Percentiles rank a stretch among this genome's conserved stretches.
phyloP scores from a whole-genome alignment of 2,113 vertebrate species.

The Antigone vipio region DNA sequence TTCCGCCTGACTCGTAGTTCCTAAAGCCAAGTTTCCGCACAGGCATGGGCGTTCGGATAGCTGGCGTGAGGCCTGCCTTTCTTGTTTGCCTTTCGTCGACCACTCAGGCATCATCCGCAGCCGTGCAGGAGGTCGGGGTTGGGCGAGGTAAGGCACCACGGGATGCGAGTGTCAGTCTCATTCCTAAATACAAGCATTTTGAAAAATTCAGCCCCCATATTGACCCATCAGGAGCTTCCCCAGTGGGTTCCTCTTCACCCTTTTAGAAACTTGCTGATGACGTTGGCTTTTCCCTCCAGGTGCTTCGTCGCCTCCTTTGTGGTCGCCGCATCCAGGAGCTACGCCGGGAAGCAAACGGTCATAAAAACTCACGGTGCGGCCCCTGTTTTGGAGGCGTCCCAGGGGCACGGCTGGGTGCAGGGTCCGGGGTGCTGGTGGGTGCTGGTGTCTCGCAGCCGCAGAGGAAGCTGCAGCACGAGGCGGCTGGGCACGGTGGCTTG shows the following conservation, averaged over 20 bases:
- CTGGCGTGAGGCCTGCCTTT: background rate
- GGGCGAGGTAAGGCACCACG: too few relatives aligned
- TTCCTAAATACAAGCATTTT: background rate
- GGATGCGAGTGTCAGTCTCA: background rate
- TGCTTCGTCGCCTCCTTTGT: accelerated
- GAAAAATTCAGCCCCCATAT: background rate
- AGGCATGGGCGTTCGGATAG: background rate
- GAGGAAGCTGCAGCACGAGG: background rate
- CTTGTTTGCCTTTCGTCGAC: background rate
- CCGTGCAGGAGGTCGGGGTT: background rate
- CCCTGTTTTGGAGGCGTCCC: background rate
- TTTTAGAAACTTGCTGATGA: background rate
- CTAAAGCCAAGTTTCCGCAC: too few relatives aligned
- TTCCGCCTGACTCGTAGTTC: background rate
- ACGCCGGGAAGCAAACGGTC: background rate
- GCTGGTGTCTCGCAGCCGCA: background rate
- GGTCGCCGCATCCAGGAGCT: background rate
- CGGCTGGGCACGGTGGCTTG: background rate
- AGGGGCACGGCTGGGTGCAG: accelerated
- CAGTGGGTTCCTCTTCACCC: background rate
- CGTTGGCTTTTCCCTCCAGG: background rate
- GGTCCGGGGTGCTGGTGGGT: background rate
- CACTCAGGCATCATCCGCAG: background rate
- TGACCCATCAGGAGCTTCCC: background rate
- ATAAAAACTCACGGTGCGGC: too few relatives aligned